Base-by-base conservation (phyloP, 23 tunicate species). In the Corella eumyota region DNA sequence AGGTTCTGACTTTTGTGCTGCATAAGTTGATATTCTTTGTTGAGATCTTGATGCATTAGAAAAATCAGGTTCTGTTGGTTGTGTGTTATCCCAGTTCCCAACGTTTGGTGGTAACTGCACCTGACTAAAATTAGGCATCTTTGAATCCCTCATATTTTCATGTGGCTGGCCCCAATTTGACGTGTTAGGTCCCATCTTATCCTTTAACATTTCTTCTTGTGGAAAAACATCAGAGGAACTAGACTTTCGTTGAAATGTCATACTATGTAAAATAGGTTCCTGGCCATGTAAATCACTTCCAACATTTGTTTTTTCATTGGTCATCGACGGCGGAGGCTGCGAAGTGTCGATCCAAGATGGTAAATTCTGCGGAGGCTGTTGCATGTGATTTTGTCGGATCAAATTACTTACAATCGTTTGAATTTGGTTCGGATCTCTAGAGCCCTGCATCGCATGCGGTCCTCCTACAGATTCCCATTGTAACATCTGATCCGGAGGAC, bases 341-440 rank as follows among this genome's bases (percentile, higher is more conserved):
- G 80, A 27, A 11, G 54, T 66, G 49, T 74, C 80, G 1, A 74
- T 56, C 80, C 80, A 74, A 3, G 80, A 34, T 2, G 80, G 80
- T 35, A 74, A 28, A 33, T 37, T 38, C 56, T 68, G 74, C 24
- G 21, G 36, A 0, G 80, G 60, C 30, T 62, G 53, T 11, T 63
- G 64, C 68, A 74, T 64, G 50, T 64, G 64, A 31, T 74, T 74
- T 29, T 74, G 80, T 9, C 80, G 40, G 26, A 74, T 74, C 21
- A 74, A 40, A 20, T 74, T 65, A 55, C 70, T 49, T 1, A 74
- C 80, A 24, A 74, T 30, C 19, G 50, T 58, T 45, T 74, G 80
- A 54, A 74, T 74, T 4, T 74, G 50, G 31, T 74, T 63, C 5
- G 80, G 59, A 36, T 64, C 52, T 2, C 29, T 32, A 2, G 30